Base-by-base conservation (phyloP, 2,888 invertebrate species). In the Ariolimax columbianus region DNA sequence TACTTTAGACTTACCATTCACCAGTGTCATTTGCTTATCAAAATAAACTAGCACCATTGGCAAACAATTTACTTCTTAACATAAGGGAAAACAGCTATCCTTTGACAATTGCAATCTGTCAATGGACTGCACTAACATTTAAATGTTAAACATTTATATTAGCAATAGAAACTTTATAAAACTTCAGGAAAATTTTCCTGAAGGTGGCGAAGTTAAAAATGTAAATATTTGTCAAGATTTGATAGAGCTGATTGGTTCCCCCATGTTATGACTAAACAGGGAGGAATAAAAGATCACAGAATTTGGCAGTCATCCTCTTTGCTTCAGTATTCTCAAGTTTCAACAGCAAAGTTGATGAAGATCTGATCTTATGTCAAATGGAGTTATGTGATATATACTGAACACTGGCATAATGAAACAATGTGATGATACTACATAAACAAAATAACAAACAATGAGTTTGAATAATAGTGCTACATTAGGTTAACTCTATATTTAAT, bases 231-330 rank as follows among this genome's bases (percentile, higher is more conserved):
- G 4, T 33, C 30, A 33, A 66, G 33, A 3, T 66, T 33, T 72
- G 3, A 7, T 26, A 38, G 38, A 72, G 26, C 23, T 72, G 72
- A 4, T 72, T 38, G 9, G 38, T 72, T 72, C 72, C 72, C n/a
- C 72, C n/a, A 72, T 72, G 72, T 40, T 72, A 66, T 72, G 38
- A 72, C 38, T 72, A 40, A 72, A 72, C 72, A 72, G 72, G 72
- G 72, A 72, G 38, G 40, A 72, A 72, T 72, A 26, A 40, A 30
- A 72, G 4, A 26, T 40, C 6, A 40, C 2, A 11, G 40, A 40
- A 33, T 33, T 66, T 30, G 1, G 17, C 30, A 66, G 6, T 30
- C 6, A 66, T 7, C 3, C 40, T 72, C 40, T 26, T 72, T 7
- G 40, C 9, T 17, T 17, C 9, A 66, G 7, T 11, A 66, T 66